These are phyloP conservation scores for Xylocopa sonorina DNA, from an alignment of 1,140 invertebrate species.

Conservation along the genomic window DNA sequence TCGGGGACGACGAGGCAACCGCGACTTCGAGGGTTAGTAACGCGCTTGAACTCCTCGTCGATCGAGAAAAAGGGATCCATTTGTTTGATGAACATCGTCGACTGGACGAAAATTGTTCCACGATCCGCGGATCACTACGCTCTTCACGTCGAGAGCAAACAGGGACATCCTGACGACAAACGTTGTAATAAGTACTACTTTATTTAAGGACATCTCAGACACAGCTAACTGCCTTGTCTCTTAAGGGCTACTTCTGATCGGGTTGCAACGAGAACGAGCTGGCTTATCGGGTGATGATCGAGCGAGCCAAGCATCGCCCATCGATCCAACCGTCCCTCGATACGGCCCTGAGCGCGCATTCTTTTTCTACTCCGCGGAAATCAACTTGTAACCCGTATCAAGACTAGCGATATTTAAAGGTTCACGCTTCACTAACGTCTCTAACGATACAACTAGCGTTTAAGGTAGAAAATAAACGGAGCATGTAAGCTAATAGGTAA, in stretches of 20 bases:
- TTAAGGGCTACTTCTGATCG: slow-evolving; percentile 80
- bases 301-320: not conserved
- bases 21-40: not conserved
- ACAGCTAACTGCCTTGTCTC: slow-evolving; percentile 70
- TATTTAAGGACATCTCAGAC: slow-evolving; percentile 70
- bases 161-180: slow-evolving; percentile 42
- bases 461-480: slow-evolving; percentile 58
- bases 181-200: slow-evolving; percentile 53
- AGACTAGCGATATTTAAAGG: slow-evolving; percentile 82
- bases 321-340: not conserved
- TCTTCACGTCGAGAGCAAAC: slow-evolving; percentile 55
- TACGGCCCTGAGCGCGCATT: not conserved
- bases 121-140: slow-evolving; percentile 54
- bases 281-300: not conserved
- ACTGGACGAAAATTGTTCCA: slow-evolving; percentile 26
- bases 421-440: slow-evolving; percentile 82
- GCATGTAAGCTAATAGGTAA: slow-evolving; percentile 56
- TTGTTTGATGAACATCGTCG: slow-evolving; percentile 8
- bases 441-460: slow-evolving; percentile 72
- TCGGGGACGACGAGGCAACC: slow-evolving; percentile 14
- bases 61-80: slow-evolving; percentile 13
- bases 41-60: slow-evolving; percentile 7
- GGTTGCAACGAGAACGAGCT: slow-evolving; percentile 75
- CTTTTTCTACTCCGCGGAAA: slow-evolving; percentile 47
- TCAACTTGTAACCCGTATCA: slow-evolving; percentile 80